Evolutionary conservation across 2,113 vertebrate species (phyloP).

Genomic region (Ciconia boyciana): DNA sequence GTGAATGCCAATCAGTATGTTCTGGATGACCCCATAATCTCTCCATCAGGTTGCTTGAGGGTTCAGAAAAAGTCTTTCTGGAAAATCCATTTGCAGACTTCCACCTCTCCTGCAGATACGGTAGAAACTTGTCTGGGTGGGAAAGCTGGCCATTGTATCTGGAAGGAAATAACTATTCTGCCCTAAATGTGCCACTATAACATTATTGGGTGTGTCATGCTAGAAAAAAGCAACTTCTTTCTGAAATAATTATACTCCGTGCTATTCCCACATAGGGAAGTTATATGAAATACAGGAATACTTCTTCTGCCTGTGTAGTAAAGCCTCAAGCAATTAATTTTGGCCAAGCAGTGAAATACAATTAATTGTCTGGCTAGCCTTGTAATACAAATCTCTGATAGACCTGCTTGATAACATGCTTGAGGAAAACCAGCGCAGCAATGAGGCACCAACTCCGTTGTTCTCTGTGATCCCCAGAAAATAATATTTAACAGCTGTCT

Average conservation of each 20-base stretch:
- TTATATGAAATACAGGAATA: background rate
- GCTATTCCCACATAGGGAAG: background rate
- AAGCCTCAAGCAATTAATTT: constrained; percentile 1
- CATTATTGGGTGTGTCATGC: background rate
- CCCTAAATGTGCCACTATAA: background rate
- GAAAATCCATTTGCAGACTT: background rate
- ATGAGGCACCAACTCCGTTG: background rate
- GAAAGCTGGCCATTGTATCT: background rate
- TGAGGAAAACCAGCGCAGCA: background rate
- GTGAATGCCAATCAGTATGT: background rate
- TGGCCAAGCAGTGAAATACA: background rate
- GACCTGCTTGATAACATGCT: background rate
- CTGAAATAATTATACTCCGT: background rate
- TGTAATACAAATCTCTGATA: background rate
- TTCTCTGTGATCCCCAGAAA: background rate
- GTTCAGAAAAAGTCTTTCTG: background rate
- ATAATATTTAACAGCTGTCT: background rate
- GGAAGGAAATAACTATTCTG: background rate
- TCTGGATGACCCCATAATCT: background rate
- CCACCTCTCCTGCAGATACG: background rate
- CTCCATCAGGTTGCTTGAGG: background rate
- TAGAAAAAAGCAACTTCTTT: background rate
- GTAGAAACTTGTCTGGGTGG: background rate
- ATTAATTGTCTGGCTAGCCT: background rate
- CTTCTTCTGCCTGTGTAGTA: background rate